Conservation (phyloP, 2,113 vertebrate genomes). For the Leptobrachium leishanense region DNA sequence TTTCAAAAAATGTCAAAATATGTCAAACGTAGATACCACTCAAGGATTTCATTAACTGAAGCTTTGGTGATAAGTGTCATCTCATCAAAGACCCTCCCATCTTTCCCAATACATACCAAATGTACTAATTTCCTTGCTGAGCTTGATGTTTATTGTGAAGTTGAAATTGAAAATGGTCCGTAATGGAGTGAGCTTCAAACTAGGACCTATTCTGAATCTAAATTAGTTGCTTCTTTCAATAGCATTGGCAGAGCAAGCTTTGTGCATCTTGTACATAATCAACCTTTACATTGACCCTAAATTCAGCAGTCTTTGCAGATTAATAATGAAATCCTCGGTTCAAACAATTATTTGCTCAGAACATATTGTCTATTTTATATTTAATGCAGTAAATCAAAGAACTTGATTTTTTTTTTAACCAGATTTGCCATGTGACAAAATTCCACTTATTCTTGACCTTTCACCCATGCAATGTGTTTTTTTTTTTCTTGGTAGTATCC, state of each 20-base stretch:
- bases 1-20: conserved; percentile 89
- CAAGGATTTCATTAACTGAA: conserved; percentile 88
- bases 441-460: conserved; percentile 92
- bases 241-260: conserved; percentile 97
- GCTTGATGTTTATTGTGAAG: conserved; percentile 99
- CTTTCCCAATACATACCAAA: conserved; percentile 98
- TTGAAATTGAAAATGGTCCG: conserved; percentile 99
- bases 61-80: conserved; percentile 92
- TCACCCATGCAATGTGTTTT: conserved; percentile 64
- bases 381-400: conserved; percentile 93
- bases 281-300: conserved; percentile 97
- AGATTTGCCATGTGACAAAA: conserved; percentile 30
- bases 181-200: conserved; percentile 99
- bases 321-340: conserved; percentile 99
- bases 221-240: conserved; percentile 99
- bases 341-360: conserved; percentile 99
- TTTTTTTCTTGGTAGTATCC: background rate
- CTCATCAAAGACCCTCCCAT: conserved; percentile 94
- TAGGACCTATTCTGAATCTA: conserved; percentile 99
- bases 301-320: conserved; percentile 96
- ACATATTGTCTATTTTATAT: conserved; percentile 95
- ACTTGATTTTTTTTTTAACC: conserved; percentile 80
- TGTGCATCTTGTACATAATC: conserved; percentile 99
- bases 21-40: conserved; percentile 86
- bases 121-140: conserved; percentile 98